These are phyloP conservation scores for Trochalopteron elliotii DNA, from an alignment of 2,113 vertebrate species.

Conservation along the genomic window DNA sequence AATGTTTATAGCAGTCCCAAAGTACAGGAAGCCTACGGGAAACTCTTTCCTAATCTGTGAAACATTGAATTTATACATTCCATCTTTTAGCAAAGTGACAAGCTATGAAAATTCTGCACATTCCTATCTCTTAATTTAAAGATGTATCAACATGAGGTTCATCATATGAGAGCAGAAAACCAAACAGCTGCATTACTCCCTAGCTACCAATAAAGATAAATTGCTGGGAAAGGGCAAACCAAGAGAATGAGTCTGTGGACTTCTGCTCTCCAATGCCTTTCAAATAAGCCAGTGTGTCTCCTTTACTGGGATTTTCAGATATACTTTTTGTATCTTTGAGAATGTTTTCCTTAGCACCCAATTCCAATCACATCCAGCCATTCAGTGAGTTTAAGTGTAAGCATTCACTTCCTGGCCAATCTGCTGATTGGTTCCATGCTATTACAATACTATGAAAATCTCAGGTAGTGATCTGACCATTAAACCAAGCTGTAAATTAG, in stretches of 20 bases:
- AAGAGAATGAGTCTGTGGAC: background rate
- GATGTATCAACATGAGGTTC: background rate
- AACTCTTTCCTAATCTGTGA: background rate
- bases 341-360: background rate
- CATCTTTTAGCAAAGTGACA: background rate
- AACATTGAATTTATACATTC: background rate
- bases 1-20: background rate
- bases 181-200: background rate
- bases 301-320: background rate
- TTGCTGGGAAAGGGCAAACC: background rate
- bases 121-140: background rate
- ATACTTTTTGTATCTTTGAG: background rate
- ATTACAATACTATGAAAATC: background rate
- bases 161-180: background rate
- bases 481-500: background rate
- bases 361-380: background rate
- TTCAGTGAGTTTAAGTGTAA: background rate
- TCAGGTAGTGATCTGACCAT: background rate
- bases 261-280: background rate
- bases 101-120: background rate
- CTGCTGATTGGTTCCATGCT: background rate
- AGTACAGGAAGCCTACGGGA: background rate
- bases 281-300: background rate
- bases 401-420: background rate
- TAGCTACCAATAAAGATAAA: background rate